phyloP scores from a whole-genome alignment of 2,888 invertebrate species.

The Nomada ferruginata region DNA sequence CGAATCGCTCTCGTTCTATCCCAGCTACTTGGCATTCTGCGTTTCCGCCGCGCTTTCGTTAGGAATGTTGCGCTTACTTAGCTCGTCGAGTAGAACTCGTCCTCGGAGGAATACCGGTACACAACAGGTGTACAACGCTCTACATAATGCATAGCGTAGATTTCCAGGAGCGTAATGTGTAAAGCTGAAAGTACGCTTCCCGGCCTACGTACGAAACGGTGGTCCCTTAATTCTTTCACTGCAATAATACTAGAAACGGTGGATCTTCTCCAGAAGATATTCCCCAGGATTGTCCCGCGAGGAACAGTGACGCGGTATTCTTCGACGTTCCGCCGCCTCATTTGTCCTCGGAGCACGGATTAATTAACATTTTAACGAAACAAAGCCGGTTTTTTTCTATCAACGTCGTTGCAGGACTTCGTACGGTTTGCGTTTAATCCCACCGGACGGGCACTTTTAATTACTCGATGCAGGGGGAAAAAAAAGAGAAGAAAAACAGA shows the following conservation, averaged over 20 bases:
- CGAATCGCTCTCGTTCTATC: constrained; percentile 52
- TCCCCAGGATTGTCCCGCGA: neutral
- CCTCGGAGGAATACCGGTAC: constrained; percentile 52
- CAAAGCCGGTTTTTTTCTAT: constrained; percentile 56
- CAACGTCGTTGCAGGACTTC: constrained; percentile 52
- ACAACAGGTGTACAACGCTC: constrained; percentile 59
- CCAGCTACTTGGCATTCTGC: constrained; percentile 60
- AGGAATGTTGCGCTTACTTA: constrained; percentile 59
- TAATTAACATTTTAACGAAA: constrained; percentile 60
- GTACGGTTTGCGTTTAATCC: constrained; percentile 61
- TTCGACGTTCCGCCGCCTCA: constrained; percentile 35
- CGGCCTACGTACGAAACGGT: neutral
- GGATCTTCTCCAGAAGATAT: neutral
- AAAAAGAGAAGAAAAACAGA: constrained; percentile 55
- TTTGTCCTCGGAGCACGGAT: constrained; percentile 50
- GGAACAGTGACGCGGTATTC: constrained; percentile 2
- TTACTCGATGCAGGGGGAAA: constrained; percentile 45
- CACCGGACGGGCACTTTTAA: constrained; percentile 54
- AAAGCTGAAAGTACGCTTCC: constrained; percentile 7
- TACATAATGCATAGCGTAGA: constrained; percentile 52
- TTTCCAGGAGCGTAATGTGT: constrained; percentile 38
- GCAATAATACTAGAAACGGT: no score
- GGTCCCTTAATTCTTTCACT: neutral
- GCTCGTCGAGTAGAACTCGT: constrained; percentile 48
- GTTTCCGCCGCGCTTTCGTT: constrained; percentile 59